phyloP scores from a whole-genome alignment of 53 echinoderm and acorn worm species.

The Antedon mediterranea region DNA sequence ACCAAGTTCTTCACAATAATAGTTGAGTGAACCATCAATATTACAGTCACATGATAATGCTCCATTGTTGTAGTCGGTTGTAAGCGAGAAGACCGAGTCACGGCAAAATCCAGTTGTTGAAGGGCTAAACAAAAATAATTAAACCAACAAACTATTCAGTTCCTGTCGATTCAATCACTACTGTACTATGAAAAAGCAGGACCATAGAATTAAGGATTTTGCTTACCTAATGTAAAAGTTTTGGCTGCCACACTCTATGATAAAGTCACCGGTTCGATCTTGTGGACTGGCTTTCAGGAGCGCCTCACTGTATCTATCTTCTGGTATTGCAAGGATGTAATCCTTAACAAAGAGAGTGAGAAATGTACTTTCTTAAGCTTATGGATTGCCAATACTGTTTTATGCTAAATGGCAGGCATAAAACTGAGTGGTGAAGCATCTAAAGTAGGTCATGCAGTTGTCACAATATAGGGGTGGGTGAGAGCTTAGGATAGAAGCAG shows the following conservation, averaged over 20 bases:
- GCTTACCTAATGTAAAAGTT: conserved; percentile 79
- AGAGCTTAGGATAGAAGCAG: too few relatives aligned
- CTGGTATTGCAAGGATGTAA: conserved; percentile 78
- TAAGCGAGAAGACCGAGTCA: conserved; percentile 70
- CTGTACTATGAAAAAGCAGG: too few relatives aligned
- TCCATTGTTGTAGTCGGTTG: conserved; percentile 79
- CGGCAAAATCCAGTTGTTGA: conserved; percentile 70
- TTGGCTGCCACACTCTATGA: conserved; percentile 60
- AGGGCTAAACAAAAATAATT: conserved; percentile 24
- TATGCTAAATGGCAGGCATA: too few relatives aligned
- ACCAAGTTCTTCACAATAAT: conserved; percentile 56
- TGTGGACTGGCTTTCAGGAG: conserved; percentile 53
- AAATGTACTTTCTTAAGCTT: neutral
- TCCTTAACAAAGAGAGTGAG: conserved; percentile 41
- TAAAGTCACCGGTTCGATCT: conserved; percentile 86
- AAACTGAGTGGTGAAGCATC: too few relatives aligned
- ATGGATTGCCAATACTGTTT: neutral
- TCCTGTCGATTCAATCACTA: too few relatives aligned
- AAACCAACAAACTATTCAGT: too few relatives aligned
- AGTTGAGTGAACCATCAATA: conserved; percentile 17
- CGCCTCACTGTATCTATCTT: conserved; percentile 34
- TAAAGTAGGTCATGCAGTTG: neutral
- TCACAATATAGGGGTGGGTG: too few relatives aligned
- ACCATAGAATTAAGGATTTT: too few relatives aligned
- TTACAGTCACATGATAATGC: conserved; percentile 67